Base-by-base conservation (phyloP, 2,113 vertebrate genomes). In the Leucoraja erinaceus region DNA sequence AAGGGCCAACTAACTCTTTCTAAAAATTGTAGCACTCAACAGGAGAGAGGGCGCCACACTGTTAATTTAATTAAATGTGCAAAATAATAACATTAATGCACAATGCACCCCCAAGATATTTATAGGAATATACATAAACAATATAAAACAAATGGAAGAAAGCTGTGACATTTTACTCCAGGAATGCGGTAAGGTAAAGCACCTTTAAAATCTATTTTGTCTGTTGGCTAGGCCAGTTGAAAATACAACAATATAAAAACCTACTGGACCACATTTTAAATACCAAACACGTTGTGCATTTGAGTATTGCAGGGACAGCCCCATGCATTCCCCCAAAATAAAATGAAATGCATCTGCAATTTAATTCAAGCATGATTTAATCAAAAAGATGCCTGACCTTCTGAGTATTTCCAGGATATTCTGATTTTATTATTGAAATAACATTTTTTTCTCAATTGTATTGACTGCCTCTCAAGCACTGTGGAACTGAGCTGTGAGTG, bases 91-190 rank as follows among this genome's bases (percentile, higher is more conserved):
- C 56, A 59, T 28, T 12, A 25, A 90, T 0, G 10, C 16, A 91
- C 47, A 91, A 47, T 25, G 33, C 68, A 72, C 22, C 63, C 22
- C 18, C 8, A 70, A 47, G 20, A 47, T 47, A 47, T 9, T 22
- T 72, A 70, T 18, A 33, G 4, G 47, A 72, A 91, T 70, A 70
- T 20, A 20, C 33, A 70, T 70, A 20, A 90, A 66, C 5, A 59
- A 88, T 18, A 28, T 31, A n/a, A 88, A 63, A 12, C 59, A 88
- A 88, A 88, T n/a, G 83, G 25, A 86, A 88, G 84, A 90, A 70
- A 25, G 7, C 8, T 10, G 8, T 72, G 33, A 68, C 10, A 28
- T 72, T 91, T 91, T 18, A 72, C 33, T 91, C 33, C 38, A 91
- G 33, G 90, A 72, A 91, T 63, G 12, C 68, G 63, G 4, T 47